Conservation (phyloP, 2,113 vertebrate species). For the Colistium nudipinnis region DNA sequence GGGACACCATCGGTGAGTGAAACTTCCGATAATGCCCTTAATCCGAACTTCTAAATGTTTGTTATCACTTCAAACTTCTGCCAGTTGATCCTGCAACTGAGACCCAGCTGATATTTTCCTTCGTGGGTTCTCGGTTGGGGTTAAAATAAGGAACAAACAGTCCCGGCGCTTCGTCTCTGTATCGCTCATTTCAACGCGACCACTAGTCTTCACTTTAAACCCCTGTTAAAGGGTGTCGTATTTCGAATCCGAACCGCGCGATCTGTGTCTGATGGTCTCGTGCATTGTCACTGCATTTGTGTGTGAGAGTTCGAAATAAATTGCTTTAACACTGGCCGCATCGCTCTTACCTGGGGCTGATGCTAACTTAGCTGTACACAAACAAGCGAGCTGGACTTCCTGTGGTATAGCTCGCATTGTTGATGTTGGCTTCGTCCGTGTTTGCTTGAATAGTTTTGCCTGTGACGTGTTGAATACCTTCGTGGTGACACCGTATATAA, state of each 20-base stretch:
- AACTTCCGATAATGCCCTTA: conserved; percentile 59
- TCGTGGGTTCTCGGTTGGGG: neutral
- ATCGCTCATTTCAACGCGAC: conserved; percentile 69
- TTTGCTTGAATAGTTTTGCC: rapidly evolving
- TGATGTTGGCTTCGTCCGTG: rapidly evolving
- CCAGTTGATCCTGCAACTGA: rapidly evolving
- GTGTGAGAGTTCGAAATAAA: rapidly evolving
- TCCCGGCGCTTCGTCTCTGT: neutral
- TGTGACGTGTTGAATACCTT: rapidly evolving
- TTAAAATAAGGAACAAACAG: neutral
- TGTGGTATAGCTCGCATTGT: too few species aligned
- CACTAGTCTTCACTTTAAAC: neutral
- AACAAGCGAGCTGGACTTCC: too few species aligned
- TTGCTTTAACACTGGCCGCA: rapidly evolving
- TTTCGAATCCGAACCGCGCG: rapidly evolving
- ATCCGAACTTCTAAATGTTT: rapidly evolving
- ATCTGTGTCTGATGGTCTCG: rapidly evolving
- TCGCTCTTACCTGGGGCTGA: neutral
- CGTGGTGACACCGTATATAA: rapidly evolving
- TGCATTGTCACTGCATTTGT: rapidly evolving
- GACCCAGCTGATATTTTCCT: neutral
- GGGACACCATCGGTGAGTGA: conserved; percentile 81
- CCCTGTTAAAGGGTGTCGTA: neutral
- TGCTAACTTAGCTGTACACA: conserved; percentile 8
- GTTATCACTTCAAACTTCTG: rapidly evolving